Conservation (phyloP, 2,113 vertebrate genomes). For the Thamnaconus septentrionalis region DNA sequence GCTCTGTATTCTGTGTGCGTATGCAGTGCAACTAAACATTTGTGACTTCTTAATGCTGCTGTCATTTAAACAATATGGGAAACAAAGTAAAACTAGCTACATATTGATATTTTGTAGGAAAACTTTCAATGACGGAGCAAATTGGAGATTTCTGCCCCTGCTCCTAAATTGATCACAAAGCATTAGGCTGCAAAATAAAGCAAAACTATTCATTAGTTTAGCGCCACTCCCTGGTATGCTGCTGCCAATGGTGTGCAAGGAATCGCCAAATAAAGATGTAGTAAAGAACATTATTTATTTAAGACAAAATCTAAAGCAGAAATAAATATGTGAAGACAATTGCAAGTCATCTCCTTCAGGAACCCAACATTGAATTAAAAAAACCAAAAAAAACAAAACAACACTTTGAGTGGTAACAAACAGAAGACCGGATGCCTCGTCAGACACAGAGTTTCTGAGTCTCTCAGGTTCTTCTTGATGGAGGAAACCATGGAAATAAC, state of each 20-base stretch:
- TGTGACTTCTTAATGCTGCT: no score
- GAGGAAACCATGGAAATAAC: conserved; percentile 12
- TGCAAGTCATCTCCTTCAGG: conserved; percentile 51
- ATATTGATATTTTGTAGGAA: no score
- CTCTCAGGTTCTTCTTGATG: conserved; percentile 47
- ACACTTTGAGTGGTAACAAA: conserved; percentile 63
- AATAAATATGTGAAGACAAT: conserved; percentile 74
- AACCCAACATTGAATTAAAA: conserved; percentile 53
- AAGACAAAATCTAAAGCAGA: conserved; percentile 72
- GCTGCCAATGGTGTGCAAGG: neutral
- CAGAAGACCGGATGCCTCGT: conserved; percentile 37
- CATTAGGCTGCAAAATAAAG: no score
- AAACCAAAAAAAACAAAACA: neutral
- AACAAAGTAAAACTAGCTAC: no score
- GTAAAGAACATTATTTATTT: conserved; percentile 78
- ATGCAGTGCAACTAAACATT: no score
- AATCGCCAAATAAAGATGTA: conserved; percentile 6
- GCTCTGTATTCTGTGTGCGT: no score
- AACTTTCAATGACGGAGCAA: no score
- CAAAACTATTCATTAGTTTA: no score
- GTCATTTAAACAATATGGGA: no score
- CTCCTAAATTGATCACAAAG: no score
- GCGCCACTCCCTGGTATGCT: no score
- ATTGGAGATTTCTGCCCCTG: no score
- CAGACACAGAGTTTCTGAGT: conserved; percentile 45